Evolutionary conservation across 2,888 invertebrate species (phyloP), one percentile per base, ranked within the genome.

Genomic region (Sussaba pulchella): DNA sequence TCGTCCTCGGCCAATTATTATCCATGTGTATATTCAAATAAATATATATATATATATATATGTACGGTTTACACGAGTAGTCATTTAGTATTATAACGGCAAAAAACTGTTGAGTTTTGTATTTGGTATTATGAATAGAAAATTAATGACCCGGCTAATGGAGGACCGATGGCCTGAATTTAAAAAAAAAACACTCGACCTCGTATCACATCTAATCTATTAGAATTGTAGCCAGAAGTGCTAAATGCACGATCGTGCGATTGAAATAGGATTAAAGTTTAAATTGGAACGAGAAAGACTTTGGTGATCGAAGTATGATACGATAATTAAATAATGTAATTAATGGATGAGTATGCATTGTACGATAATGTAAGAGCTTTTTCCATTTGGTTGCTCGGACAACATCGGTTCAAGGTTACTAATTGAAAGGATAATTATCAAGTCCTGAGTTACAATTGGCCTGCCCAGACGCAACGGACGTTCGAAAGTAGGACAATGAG

Each of bases 91-190:
- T 39, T 24, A 41, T 66, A 54, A 43, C 24, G 14, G 26, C 24
- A n/a, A 63, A 45, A 17, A 24, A 61, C n/a, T 21, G 14, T 12
- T 57, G 50, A 74, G 41, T 71, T 75, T 66, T 63, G 70, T 64
- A 66, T 79, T 79, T 74, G 70, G 41, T 70, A 64, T 79, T 74
- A 79, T 74, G n/a, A n/a, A 79, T 75, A 75, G 74, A 79, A 79
- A 79, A 75, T 57, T 74, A 74, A 74, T 70, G 74, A 70, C 57
- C 61, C 31, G 31, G 41, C 54, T 79, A 69, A 57, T 57, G 10
- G 64, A 21, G 64, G 43, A 26, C 57, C 50, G 57, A 57, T 63
- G 54, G 69, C 73, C 45, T 64, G 47, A 67, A 31, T 64, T n/a
- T n/a, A n/a, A n/a, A n/a, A n/a, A n/a, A n/a, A n/a, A n/a, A 26